phyloP scores from a whole-genome alignment of 2,888 invertebrate genomes.

The Eristalinus aeneus region DNA sequence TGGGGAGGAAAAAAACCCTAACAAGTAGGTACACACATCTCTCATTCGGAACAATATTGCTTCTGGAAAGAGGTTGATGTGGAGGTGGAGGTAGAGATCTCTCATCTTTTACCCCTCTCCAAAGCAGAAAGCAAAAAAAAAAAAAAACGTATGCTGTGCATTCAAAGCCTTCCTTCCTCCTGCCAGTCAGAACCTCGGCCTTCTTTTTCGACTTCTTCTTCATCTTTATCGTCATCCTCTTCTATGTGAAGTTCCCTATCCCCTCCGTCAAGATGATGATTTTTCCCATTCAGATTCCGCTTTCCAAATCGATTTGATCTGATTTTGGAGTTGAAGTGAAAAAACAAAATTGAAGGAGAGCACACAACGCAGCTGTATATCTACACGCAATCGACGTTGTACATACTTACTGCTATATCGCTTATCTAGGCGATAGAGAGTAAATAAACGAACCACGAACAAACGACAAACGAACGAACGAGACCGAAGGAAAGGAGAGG shows the following conservation, averaged over 20 bases:
- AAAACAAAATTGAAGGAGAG: not conserved
- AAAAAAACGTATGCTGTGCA: conserved; percentile 51
- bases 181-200: not conserved
- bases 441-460: conserved; percentile 33
- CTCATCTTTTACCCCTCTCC: not conserved
- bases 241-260: not conserved
- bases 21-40: conserved; percentile 67
- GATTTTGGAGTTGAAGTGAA: conserved; percentile 26
- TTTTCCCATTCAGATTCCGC: conserved; percentile 52
- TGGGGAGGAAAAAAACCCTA: conserved; percentile 47
- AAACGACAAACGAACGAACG: not conserved
- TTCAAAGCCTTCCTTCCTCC: not conserved
- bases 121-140: too few species aligned
- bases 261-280: conserved; percentile 18
- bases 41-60: conserved; percentile 62
- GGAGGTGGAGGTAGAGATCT: conserved; percentile 13
- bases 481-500: not conserved
- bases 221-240: not conserved
- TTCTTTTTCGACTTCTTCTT: not conserved
- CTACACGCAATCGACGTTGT: conserved; percentile 56
- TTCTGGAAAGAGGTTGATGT: not conserved
- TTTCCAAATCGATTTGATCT: conserved; percentile 65
- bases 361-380: conserved; percentile 12
- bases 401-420: conserved; percentile 11
- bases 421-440: conserved; percentile 66